phyloP scores from a whole-genome alignment of 2,888 invertebrate genomes.

The Euspilapteryx auroguttella region DNA sequence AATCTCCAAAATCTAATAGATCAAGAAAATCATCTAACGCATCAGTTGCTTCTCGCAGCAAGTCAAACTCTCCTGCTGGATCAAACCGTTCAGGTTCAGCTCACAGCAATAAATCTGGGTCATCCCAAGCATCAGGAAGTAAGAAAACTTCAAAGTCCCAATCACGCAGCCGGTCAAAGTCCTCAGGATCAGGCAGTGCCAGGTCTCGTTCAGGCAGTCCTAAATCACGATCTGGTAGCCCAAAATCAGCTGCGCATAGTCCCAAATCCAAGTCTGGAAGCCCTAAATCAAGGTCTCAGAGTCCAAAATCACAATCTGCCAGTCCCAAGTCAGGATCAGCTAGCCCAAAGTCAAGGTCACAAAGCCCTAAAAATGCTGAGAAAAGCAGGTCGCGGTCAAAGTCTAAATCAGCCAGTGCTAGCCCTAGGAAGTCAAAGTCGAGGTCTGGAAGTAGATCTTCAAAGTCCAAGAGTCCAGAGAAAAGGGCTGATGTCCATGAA shows the following conservation, averaged over 20 bases:
- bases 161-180: slow-evolving; percentile 12
- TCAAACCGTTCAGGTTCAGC: slow-evolving; percentile 41
- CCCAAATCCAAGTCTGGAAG: too few species aligned
- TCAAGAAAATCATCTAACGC: slow-evolving; percentile 37
- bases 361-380: slow-evolving; percentile 23
- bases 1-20: slow-evolving; percentile 39
- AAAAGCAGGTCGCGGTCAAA: slow-evolving; percentile 16
- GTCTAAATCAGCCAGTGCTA: slow-evolving; percentile 1
- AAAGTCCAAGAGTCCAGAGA: slow-evolving; percentile 30
- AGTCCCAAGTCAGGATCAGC: slow-evolving; percentile 31
- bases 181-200: background rate
- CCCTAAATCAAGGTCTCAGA: slow-evolving; percentile 19
- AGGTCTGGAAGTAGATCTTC: slow-evolving; percentile 28
- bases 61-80: slow-evolving; percentile 41
- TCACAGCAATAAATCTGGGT: slow-evolving; percentile 46
- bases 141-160: slow-evolving; percentile 22
- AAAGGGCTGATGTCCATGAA: slow-evolving; percentile 29
- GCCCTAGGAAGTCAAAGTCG: slow-evolving; percentile 17
- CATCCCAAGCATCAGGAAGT: slow-evolving; percentile 43
- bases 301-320: slow-evolving; percentile 23
- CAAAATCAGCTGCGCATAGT: slow-evolving; percentile 9
- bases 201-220: slow-evolving; percentile 8
- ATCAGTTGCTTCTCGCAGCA: slow-evolving; percentile 35
- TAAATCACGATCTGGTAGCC: slow-evolving; percentile 7
- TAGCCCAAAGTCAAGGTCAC: slow-evolving; percentile 22